These are phyloP conservation scores for Stratiolaelaps scimitus DNA, from an alignment of 1,140 invertebrate species.

Conservation along the genomic window DNA sequence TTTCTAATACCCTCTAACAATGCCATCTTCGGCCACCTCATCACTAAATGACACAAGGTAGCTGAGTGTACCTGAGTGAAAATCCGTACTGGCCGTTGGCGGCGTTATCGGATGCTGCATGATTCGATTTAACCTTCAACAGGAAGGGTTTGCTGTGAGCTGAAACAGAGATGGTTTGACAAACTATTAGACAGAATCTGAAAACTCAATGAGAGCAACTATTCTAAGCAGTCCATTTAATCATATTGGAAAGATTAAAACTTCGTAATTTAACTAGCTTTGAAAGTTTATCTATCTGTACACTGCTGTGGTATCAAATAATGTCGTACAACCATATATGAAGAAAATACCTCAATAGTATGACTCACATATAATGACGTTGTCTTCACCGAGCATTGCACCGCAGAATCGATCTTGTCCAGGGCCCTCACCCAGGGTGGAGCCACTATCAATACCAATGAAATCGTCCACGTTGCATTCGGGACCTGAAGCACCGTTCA, in stretches of 20 bases:
- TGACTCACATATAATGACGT: constrained; percentile 37
- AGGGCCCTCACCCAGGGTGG: constrained; percentile 36
- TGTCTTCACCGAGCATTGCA: constrained; percentile 34
- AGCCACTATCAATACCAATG: constrained; percentile 38
- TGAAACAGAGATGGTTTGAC: constrained; percentile 29
- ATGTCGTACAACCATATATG: too few species aligned
- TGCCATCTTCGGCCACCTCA: too few species aligned
- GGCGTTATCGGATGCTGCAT: constrained; percentile 35
- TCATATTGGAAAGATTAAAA: constrained; percentile 5
- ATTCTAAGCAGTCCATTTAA: neutral
- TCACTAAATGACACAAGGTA: constrained; percentile 38
- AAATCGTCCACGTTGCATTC: constrained; percentile 38
- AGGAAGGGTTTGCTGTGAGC: constrained; percentile 38
- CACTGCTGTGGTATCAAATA: too few species aligned
- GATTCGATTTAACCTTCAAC: constrained; percentile 36
- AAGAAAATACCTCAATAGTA: too few species aligned
- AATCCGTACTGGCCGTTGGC: constrained; percentile 37
- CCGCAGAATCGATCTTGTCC: constrained; percentile 38
- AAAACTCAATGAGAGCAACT: neutral
- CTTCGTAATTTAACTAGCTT: neutral
- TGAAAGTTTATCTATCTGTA: too few species aligned
- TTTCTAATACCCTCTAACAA: too few species aligned
- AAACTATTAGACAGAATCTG: too few species aligned
- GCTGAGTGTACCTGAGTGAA: constrained; percentile 36
- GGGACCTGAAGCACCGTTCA: constrained; percentile 36